Conservation (phyloP, 2,113 vertebrate genomes). For the Todiramphus chloris region DNA sequence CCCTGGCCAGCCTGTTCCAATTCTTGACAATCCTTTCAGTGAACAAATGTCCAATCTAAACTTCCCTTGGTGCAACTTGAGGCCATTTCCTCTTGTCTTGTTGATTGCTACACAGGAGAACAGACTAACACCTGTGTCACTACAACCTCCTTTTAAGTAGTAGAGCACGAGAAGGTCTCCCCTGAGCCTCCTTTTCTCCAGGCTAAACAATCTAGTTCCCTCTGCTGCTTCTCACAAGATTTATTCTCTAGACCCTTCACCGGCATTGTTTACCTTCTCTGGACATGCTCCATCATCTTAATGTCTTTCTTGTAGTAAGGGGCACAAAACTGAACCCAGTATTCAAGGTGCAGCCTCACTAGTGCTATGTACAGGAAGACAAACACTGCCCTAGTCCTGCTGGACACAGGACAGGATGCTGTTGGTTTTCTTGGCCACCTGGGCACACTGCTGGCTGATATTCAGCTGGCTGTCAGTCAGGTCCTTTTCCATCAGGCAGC, state of each 20-base stretch:
- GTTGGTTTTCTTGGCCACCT: background rate
- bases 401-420: background rate
- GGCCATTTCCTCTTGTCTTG: background rate
- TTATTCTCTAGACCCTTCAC: background rate
- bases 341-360: rapidly evolving
- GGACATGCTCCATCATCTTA: background rate
- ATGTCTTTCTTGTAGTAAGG: background rate
- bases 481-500: rapidly evolving
- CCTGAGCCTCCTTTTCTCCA: background rate
- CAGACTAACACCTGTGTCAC: rapidly evolving
- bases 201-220: background rate
- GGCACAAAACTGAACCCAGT: background rate
- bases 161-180: background rate
- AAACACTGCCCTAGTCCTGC: background rate
- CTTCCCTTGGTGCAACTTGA: background rate
- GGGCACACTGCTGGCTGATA: background rate
- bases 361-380: rapidly evolving
- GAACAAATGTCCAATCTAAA: background rate
- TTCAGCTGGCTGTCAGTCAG: no score
- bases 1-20: background rate
- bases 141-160: background rate
- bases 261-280: background rate
- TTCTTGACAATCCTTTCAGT: rapidly evolving
- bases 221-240: rapidly evolving
- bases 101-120: background rate